These are phyloP conservation scores for Thalassoma bifasciatum DNA, from an alignment of 2,113 vertebrate genomes.

Conservation along the genomic window DNA sequence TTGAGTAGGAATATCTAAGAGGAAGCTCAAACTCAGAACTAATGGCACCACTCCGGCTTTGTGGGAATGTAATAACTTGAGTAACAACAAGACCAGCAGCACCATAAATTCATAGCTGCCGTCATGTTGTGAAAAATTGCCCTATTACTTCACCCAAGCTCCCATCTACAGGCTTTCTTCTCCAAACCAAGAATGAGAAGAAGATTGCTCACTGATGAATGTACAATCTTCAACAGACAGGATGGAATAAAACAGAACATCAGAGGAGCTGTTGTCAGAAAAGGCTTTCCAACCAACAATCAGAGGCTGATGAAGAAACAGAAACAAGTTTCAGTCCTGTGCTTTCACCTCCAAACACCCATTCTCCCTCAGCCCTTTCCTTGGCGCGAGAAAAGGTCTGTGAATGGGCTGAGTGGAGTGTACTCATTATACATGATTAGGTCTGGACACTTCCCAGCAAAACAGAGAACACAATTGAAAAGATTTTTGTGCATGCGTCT, in stretches of 20 bases:
- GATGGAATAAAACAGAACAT: not conserved
- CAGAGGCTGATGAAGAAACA: constrained; percentile 10
- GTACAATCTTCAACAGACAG: not conserved
- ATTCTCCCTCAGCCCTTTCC: not conserved
- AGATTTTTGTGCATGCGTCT: not conserved
- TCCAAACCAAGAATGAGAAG: not conserved
- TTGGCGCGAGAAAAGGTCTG: constrained; percentile 35
- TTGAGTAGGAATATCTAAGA: not conserved
- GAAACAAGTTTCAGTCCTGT: not conserved
- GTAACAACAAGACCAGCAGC: not conserved
- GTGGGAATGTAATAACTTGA: not conserved
- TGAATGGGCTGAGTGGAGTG: constrained; percentile 49
- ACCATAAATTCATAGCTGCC: not conserved
- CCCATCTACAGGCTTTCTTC: not conserved
- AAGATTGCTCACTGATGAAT: not conserved
- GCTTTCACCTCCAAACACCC: not conserved
- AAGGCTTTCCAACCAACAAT: not conserved
- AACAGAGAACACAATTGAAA: constrained; percentile 36
- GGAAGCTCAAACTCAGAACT: not conserved
- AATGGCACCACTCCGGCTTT: not conserved
- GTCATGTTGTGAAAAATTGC: not conserved
- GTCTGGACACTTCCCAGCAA: constrained; percentile 49
- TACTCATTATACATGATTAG: constrained; percentile 70
- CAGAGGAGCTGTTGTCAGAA: not conserved
- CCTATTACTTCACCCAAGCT: not conserved